Evolutionary conservation across 2,888 invertebrate genomes (phyloP).

Genomic region (Drosophila mayaguana): DNA sequence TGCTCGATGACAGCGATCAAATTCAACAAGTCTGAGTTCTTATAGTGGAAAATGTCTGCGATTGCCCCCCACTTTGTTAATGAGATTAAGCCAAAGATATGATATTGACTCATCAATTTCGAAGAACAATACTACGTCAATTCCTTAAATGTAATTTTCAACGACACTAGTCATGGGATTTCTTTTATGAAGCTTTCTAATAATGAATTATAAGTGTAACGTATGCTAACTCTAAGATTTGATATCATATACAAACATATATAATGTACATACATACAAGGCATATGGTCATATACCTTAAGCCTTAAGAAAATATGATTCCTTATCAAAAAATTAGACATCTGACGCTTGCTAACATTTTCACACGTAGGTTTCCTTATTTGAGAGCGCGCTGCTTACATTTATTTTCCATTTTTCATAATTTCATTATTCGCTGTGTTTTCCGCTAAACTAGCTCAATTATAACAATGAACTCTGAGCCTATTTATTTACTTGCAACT

Average conservation of each 20-base stretch:
- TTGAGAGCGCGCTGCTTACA: not conserved
- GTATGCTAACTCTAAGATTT: not conserved
- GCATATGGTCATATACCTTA: no score
- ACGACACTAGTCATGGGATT: not conserved
- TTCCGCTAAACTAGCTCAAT: not conserved
- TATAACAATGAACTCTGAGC: slow-evolving; percentile 4
- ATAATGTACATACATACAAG: not conserved
- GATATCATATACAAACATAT: not conserved
- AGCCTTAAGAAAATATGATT: not conserved
- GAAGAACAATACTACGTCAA: no score
- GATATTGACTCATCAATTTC: no score
- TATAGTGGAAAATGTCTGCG: not conserved
- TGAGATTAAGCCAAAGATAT: no score
- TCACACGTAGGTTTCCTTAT: not conserved
- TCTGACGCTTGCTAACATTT: not conserved
- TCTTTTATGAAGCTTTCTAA: not conserved
- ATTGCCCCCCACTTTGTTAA: no score
- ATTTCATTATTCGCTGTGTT: not conserved
- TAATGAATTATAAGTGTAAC: not conserved
- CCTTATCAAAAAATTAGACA: not conserved
- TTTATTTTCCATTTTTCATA: slow-evolving; percentile 3
- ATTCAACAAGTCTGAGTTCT: not conserved
- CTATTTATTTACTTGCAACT: slow-evolving; percentile 14
- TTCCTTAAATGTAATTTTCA: no score
- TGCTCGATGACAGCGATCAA: not conserved